phyloP scores from a whole-genome alignment of 2,888 invertebrate genomes.

The Agonum fuliginosum region DNA sequence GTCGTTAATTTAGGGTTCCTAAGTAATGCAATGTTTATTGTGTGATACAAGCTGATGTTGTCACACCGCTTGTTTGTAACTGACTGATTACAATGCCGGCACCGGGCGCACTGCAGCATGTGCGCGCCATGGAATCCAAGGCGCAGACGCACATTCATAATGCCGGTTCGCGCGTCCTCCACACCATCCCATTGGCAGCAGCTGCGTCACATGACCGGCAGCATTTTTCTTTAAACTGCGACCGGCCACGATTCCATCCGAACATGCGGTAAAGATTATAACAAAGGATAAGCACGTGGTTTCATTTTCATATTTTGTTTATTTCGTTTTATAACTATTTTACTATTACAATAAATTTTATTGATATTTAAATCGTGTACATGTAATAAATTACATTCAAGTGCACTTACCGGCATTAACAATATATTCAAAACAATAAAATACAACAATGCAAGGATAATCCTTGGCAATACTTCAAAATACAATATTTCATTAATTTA shows the following conservation, averaged over 20 bases:
- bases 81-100: constrained; percentile 70
- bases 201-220: constrained; percentile 52
- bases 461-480: too few relatives aligned
- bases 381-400: too few relatives aligned
- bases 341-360: too few relatives aligned
- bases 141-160: constrained; percentile 73
- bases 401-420: too few relatives aligned
- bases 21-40: constrained; percentile 67
- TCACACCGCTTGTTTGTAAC: constrained; percentile 70
- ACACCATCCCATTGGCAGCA: constrained; percentile 63
- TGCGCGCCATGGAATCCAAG: constrained; percentile 71
- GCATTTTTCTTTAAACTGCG: constrained; percentile 52
- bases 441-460: too few relatives aligned
- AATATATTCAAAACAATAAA: too few relatives aligned
- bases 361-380: too few relatives aligned
- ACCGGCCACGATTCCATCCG: constrained; percentile 32
- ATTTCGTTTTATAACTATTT: background rate
- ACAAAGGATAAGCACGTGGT: constrained; percentile 55
- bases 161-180: constrained; percentile 67
- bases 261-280: constrained; percentile 53
- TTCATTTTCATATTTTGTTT: constrained; percentile 38
- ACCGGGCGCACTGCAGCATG: constrained; percentile 69
- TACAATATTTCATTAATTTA: too few relatives aligned
- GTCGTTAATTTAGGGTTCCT: constrained; percentile 59
- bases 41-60: constrained; percentile 69